Evolutionary conservation across 2,113 vertebrate species (phyloP).

Genomic region (Callorhinus ursinus): DNA sequence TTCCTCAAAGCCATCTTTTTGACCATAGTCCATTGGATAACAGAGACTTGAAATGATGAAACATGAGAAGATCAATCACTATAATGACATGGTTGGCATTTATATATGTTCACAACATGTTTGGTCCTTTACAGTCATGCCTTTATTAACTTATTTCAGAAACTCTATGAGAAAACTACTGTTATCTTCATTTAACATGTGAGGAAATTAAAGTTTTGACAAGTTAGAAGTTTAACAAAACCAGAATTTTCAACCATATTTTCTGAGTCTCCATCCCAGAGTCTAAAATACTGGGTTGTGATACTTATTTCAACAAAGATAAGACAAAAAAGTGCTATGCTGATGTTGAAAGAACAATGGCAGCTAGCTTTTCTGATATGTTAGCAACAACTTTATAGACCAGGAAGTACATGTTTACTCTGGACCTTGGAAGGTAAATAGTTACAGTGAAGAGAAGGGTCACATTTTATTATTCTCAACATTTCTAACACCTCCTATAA

Average conservation of each 20-base stretch:
- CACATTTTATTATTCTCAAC: not conserved
- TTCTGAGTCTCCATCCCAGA: not conserved
- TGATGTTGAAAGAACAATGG: not conserved
- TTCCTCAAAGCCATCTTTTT: not conserved
- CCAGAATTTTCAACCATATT: not conserved
- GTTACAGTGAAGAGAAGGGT: not conserved
- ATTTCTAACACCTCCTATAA: not conserved
- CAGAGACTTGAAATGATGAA: not conserved
- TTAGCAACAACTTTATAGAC: not conserved
- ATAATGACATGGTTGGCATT: not conserved
- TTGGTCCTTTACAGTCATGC: not conserved
- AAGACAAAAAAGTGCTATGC: not conserved
- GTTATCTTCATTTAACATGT: not conserved
- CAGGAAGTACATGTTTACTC: not conserved
- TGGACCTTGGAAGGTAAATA: not conserved
- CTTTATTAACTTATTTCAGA: not conserved
- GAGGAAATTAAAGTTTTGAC: not conserved
- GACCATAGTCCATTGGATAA: not conserved
- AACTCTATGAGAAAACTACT: not conserved
- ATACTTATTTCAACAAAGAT: not conserved
- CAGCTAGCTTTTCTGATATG: not conserved
- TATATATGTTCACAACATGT: not conserved
- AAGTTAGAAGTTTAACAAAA: not conserved
- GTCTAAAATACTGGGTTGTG: not conserved
- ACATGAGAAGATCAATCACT: not conserved